phyloP scores from a whole-genome alignment of 2,797 vertebrate genomes.

The Tachyglossus aculeatus region DNA sequence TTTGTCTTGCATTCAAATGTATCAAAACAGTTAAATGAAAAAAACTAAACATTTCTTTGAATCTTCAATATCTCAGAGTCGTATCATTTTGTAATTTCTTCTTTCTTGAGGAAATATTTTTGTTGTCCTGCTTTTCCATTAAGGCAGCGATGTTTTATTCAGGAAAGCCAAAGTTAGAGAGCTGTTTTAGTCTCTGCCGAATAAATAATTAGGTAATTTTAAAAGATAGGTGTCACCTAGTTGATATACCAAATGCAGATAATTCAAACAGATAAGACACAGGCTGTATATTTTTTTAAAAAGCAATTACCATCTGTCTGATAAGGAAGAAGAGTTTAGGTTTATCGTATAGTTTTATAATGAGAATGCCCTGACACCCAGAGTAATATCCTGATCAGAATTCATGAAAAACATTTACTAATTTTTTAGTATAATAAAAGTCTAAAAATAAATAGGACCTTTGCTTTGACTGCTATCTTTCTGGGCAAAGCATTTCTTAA shows the following conservation, averaged over 20 bases:
- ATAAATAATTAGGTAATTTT: slow-evolving; percentile 31
- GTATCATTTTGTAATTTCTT: not conserved
- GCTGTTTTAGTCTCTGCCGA: slow-evolving; percentile 42
- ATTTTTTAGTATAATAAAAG: slow-evolving; percentile 48
- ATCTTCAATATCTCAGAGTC: too few species aligned
- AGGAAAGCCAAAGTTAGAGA: slow-evolving; percentile 32
- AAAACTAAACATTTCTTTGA: too few species aligned
- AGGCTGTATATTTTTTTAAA: slow-evolving; percentile 5
- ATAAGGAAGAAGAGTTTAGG: slow-evolving; percentile 26
- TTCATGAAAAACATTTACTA: slow-evolving; percentile 28
- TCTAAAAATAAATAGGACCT: slow-evolving; percentile 3
- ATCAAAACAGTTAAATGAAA: too few species aligned
- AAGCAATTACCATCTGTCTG: slow-evolving; percentile 50
- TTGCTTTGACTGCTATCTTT: not conserved
- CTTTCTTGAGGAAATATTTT: slow-evolving; percentile 13
- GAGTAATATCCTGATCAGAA: slow-evolving; percentile 40
- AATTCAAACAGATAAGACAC: slow-evolving; percentile 34
- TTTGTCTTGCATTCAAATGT: too few species aligned
- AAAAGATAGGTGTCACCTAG: slow-evolving; percentile 46
- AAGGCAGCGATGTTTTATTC: slow-evolving; percentile 24
- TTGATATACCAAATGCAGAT: slow-evolving; percentile 26
- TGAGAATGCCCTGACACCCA: slow-evolving; percentile 25
- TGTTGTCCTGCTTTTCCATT: slow-evolving; percentile 8
- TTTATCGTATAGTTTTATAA: slow-evolving; percentile 40
- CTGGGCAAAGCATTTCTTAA: not conserved